Evolutionary conservation across 2,113 vertebrate genomes (phyloP), one percentile per base, ranked within the genome.

Genomic region (Ageneiosus marmoratus): DNA sequence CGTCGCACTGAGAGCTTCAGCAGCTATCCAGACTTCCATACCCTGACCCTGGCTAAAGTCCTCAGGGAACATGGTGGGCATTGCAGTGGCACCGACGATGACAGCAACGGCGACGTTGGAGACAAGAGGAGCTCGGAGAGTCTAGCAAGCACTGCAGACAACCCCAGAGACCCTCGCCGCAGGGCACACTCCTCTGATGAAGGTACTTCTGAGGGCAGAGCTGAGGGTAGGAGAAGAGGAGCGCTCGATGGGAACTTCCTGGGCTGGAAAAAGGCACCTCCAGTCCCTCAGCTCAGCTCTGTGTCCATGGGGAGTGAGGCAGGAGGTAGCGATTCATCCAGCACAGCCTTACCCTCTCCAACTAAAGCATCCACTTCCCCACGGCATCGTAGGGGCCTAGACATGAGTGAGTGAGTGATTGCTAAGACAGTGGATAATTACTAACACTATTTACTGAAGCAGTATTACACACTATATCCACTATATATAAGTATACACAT

Each of bases 1-100:
- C 93, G 98, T 63, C 92, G 97, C 83, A 98, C 97, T 0, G 98
- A 99, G 91, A 98, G 97, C 89, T 99, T 98, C 86, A 95, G 98
- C 93, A 96, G 96, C 87, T 96, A 96, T 85, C 88, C 95, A 87
- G 98, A 99, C 90, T 98, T 99, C 86, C 97, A 99, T 90, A 93
- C 91, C 85, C 94, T 97, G 84, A 94, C 92, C 82, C 90, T 97
- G 88, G 94, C 85, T 88, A 95, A 93, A 85, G 95, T 91, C 29
- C 84, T 93, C 60, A 70, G 93, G 79, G 97, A 99, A 85, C 85
- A 85, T 82, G 73, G 93, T 62, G 87, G 89, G 69, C 85, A 93
- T 78, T 48, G 85, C 90, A 75, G 67, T 86, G 22, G 10, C 55
- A 22, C 91, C 86, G 90, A 85, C 82, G 74, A 83, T 48, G 96